Evolutionary conservation across 2,888 invertebrate species (phyloP), one percentile per base, ranked within the genome.

Genomic region (Aradus depressus): DNA sequence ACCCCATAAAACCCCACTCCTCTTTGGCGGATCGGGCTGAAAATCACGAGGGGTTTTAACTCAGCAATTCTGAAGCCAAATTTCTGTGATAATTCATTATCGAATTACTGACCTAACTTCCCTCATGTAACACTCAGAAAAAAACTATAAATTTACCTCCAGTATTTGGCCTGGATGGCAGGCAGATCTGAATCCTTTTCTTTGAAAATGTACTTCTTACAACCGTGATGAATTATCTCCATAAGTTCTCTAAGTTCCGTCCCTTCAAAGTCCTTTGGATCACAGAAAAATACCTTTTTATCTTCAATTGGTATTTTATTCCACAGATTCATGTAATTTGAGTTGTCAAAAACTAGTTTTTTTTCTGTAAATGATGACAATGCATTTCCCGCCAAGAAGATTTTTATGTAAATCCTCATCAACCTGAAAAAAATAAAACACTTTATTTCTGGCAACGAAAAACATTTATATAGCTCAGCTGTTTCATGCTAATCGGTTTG

Each of bases 131-230:
- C 12, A 14, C 6, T 28, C 8, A 28, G 6, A 28, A 10, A 10
- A 28, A 10, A 10, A 28, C 10, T 10, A 28, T 37, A n/a, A 8
- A 18, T 42, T 26, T 28, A 25, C 28, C 16, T 4, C 28, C 14
- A 42, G 16, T 42, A 26, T 42, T 25, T 10, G 14, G 12, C 25
- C n/a, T n/a, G n/a, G 25, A 16, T 25, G 25, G 8, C 28, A 16
- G 16, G 25, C 42, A 41, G 22, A 22, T 54, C 49, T 34, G 49
- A 49, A 18, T 52, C 52, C 18, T 45, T 52, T 31, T 55, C 55
- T 26, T 55, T 34, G 23, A 55, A 52, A 12, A 50, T 25, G 44
- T 44, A 45, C 21, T 52, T 52, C 21, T 50, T 49, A 39, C 52
- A 16, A 14, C 55, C 55, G 4, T 19, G 6, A 4, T 52, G 55